These are phyloP conservation scores for Cephonodes hylas DNA, from an alignment of 2,888 invertebrate genomes.

Conservation along the genomic window DNA sequence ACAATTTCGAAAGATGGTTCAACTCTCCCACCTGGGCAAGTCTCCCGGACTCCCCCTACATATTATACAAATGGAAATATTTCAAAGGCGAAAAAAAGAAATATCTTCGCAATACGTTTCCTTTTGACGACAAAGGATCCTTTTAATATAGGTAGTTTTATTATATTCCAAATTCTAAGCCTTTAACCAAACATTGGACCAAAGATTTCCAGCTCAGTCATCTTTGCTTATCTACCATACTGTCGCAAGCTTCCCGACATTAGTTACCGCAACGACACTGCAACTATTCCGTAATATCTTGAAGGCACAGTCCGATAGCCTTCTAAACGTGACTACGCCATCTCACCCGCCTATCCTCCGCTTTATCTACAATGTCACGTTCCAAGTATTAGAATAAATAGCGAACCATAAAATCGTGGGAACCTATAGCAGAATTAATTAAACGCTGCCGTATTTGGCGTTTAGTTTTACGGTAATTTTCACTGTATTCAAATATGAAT, in stretches of 20 bases:
- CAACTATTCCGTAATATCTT: not conserved
- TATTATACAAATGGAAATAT: no score
- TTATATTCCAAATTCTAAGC: not conserved
- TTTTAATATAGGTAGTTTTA: not conserved
- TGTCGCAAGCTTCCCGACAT: conserved; percentile 19
- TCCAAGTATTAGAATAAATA: conserved; percentile 13
- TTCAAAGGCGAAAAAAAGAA: no score
- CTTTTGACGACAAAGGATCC: no score
- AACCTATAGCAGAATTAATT: conserved; percentile 21
- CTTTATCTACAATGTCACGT: not conserved
- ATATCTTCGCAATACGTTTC: no score
- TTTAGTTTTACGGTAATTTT: conserved; percentile 25
- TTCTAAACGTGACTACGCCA: not conserved
- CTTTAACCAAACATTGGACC: not conserved
- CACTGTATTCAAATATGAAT: conserved; percentile 29
- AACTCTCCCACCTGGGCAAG: no score
- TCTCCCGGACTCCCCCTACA: no score
- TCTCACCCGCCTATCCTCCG: conserved; percentile 4
- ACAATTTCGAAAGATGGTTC: no score
- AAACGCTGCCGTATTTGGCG: conserved; percentile 20
- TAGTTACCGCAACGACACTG: not conserved
- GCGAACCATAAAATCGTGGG: not conserved
- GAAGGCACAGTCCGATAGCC: not conserved
- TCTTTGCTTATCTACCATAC: not conserved
- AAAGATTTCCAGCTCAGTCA: not conserved